Percentiles rank a stretch among this genome's conserved stretches.
phyloP scores from a whole-genome alignment of 1,140 invertebrate genomes.

The Druon quercuslanigerum region DNA sequence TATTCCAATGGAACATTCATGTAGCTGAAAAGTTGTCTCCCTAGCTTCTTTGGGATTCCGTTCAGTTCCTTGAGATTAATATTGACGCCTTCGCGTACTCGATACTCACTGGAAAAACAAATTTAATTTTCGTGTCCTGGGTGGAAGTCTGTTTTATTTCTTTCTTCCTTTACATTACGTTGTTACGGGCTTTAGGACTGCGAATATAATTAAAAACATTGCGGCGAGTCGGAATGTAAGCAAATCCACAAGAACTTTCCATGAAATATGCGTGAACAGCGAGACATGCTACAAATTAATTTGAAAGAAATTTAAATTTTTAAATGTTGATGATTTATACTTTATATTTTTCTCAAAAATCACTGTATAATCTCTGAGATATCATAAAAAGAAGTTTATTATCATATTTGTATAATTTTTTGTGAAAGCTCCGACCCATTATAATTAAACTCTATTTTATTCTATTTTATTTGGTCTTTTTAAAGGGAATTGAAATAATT shows the following conservation, averaged over 20 bases:
- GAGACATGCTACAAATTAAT: neutral
- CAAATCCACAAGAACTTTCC: neutral
- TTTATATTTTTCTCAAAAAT: too few relatives aligned
- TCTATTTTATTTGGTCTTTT: too few relatives aligned
- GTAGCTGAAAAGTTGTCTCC: conserved; percentile 44
- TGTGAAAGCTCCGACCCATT: too few relatives aligned
- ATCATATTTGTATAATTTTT: too few relatives aligned
- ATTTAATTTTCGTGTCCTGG: conserved; percentile 59
- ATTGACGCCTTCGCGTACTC: conserved; percentile 56
- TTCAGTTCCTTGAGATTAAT: conserved; percentile 57
- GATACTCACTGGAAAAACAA: conserved; percentile 54
- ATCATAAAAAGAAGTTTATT: too few relatives aligned
- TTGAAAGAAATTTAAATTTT: neutral
- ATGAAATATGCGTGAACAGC: neutral
- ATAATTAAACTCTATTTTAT: too few relatives aligned
- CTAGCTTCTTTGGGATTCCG: conserved; percentile 47
- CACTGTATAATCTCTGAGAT: too few relatives aligned
- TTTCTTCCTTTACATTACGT: conserved; percentile 3
- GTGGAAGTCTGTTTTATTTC: conserved; percentile 31
- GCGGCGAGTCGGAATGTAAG: conserved; percentile 1
- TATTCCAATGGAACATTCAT: conserved; percentile 52
- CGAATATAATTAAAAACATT: conserved; percentile 30
- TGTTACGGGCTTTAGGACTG: conserved; percentile 19
- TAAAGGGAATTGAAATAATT: too few relatives aligned
- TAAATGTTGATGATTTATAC: too few relatives aligned